These are phyloP conservation scores for Leptobrachium leishanense DNA, from an alignment of 2,113 vertebrate genomes.

Conservation along the genomic window DNA sequence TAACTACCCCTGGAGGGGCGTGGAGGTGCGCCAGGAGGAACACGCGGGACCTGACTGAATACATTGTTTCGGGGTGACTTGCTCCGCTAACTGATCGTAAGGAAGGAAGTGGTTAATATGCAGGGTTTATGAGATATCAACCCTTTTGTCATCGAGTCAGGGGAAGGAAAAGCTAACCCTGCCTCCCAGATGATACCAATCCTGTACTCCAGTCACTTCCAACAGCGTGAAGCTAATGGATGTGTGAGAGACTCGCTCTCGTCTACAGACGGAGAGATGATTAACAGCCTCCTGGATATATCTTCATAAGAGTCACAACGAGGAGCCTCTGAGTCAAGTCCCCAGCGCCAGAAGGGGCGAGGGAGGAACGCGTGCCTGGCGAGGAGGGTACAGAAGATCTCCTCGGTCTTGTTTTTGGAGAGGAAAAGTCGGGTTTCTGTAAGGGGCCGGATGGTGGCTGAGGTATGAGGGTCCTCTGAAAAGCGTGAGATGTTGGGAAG, in stretches of 20 bases:
- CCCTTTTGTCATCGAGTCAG: constrained; percentile 49
- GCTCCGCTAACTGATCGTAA: not conserved
- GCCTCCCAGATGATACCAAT: constrained; percentile 45
- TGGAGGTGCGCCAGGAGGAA: no score
- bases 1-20: not conserved
- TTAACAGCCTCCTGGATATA: not conserved
- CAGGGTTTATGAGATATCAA: constrained; percentile 47
- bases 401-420: no score
- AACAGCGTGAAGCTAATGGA: constrained; percentile 33
- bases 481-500: not conserved
- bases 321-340: not conserved
- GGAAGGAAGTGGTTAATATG: constrained; percentile 20
- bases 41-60: no score
- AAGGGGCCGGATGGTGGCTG: not conserved
- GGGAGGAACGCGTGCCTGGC: not conserved
- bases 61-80: not conserved
- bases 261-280: not conserved
- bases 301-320: not conserved
- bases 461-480: not conserved
- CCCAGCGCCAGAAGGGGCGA: not conserved
- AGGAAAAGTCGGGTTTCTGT: not conserved
- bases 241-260: not conserved
- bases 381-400: not conserved
- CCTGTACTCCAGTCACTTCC: constrained; percentile 23
- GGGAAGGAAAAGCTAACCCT: constrained; percentile 48